Evolutionary conservation across 2,888 invertebrate genomes (phyloP).

Genomic region (Agonopterix heracliana): DNA sequence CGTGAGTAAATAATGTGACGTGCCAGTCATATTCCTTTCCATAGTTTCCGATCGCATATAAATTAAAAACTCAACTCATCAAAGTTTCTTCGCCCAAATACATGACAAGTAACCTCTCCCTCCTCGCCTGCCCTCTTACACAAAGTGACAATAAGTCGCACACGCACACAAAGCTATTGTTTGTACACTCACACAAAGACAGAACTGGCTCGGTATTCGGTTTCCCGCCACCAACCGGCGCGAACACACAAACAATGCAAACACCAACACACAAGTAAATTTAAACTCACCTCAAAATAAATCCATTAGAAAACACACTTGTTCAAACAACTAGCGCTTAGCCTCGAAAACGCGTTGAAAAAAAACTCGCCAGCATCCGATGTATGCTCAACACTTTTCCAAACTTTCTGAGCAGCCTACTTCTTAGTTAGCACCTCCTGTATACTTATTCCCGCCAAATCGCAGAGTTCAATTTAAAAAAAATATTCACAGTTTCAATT

Average conservation of each 20-base stretch:
- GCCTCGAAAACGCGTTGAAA: constrained; percentile 76
- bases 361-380: constrained; percentile 64
- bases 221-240: constrained; percentile 74
- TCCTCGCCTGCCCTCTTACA: constrained; percentile 65
- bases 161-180: constrained; percentile 55
- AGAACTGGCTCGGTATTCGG: constrained; percentile 70
- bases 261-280: constrained; percentile 75
- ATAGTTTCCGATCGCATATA: constrained; percentile 33
- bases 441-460: constrained; percentile 49
- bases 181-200: constrained; percentile 61
- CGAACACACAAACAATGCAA: constrained; percentile 71
- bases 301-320: constrained; percentile 77
- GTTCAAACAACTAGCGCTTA: constrained; percentile 76
- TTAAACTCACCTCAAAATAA: constrained; percentile 77
- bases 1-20: constrained; percentile 45
- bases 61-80: constrained; percentile 71
- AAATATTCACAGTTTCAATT: constrained; percentile 26
- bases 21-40: constrained; percentile 2
- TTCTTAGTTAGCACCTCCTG: constrained; percentile 43
- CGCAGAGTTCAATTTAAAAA: constrained; percentile 31
- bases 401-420: constrained; percentile 65
- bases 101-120: constrained; percentile 72
- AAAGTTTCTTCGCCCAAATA: constrained; percentile 72
- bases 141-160: constrained; percentile 71
- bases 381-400: constrained; percentile 64